Percentiles rank a stretch among this genome's conserved stretches.
These are phyloP conservation scores for Tupaia tana DNA, from an alignment of 2,113 vertebrate genomes.

Conservation along the genomic window DNA sequence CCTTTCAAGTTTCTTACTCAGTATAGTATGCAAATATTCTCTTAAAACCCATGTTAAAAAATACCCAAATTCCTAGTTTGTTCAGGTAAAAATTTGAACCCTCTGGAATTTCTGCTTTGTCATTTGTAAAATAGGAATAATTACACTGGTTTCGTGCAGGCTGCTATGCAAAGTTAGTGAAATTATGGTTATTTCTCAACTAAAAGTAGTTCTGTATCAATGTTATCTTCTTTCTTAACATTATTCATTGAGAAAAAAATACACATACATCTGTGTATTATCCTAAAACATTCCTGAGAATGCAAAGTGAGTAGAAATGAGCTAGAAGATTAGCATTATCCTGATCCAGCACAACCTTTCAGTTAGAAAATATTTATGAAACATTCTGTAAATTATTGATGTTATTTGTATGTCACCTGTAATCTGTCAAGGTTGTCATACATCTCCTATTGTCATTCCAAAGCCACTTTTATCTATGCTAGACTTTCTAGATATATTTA, in stretches of 20 bases:
- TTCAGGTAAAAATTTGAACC: neutral
- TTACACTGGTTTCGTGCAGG: neutral
- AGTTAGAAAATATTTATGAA: neutral
- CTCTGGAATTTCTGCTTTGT: neutral
- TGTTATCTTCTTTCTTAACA: neutral
- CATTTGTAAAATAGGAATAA: neutral
- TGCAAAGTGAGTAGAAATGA: neutral
- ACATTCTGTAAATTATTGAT: constrained; percentile 5
- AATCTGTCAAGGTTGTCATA: neutral
- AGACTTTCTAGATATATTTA: constrained; percentile 2
- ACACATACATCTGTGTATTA: neutral
- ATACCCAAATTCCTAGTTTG: neutral
- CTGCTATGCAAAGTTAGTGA: neutral
- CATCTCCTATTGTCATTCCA: neutral
- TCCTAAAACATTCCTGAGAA: neutral
- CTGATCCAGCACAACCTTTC: neutral
- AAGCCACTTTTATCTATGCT: constrained; percentile 2
- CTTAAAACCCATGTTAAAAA: constrained; percentile 18
- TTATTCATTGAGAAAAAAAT: neutral
- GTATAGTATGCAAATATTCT: neutral
- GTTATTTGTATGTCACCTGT: neutral
- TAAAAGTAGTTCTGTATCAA: neutral
- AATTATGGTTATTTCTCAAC: neutral
- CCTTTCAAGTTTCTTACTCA: neutral
- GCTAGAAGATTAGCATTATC: neutral